These are phyloP conservation scores for Lithosia quadra DNA, from an alignment of 2,888 invertebrate species.

Conservation along the genomic window DNA sequence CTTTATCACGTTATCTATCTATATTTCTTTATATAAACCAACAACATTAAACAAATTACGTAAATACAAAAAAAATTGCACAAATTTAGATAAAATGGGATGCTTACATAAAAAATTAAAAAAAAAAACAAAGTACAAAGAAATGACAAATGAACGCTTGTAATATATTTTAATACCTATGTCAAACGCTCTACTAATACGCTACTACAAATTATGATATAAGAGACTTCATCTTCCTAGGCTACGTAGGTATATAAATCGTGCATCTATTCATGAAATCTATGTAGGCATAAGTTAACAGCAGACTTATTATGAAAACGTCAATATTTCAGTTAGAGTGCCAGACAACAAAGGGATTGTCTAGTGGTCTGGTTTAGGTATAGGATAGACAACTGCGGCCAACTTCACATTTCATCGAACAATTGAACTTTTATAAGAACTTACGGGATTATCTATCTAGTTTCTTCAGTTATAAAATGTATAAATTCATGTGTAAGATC, in stretches of 20 bases:
- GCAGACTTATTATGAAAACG: background rate
- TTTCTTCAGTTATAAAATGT: background rate
- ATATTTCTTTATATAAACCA: no score
- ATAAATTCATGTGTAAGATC: background rate
- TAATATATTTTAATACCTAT: no score
- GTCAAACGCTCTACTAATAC: background rate
- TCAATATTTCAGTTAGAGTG: background rate
- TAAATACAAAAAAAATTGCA: no score
- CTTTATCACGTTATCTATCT: no score
- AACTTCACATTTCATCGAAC: background rate
- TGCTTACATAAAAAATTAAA: no score
- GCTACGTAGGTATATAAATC: no score
- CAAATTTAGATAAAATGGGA: no score
- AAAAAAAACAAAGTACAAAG: background rate
- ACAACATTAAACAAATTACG: no score
- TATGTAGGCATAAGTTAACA: no score
- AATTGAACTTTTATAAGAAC: background rate
- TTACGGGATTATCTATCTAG: background rate
- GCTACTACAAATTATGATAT: background rate
- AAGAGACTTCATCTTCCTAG: no score
- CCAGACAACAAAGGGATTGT: conserved; percentile 2
- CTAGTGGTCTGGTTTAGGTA: no score
- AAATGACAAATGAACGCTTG: background rate
- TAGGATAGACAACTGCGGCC: background rate
- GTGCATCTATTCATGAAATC: no score